Conservation (phyloP, 2,797 vertebrate genomes). For the Sitta carolinensis region DNA sequence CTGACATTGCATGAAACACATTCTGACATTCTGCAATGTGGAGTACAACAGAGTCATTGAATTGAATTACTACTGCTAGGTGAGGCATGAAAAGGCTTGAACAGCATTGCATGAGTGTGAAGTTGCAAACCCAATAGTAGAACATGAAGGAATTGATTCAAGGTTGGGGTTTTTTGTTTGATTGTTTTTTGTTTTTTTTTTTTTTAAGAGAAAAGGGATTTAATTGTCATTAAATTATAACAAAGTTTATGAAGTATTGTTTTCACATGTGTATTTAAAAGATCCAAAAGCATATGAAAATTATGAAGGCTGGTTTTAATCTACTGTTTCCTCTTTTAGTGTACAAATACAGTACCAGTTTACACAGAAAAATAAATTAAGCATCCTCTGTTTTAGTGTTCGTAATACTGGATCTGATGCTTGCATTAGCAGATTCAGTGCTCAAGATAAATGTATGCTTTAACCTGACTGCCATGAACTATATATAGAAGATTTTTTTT, state of each 20-base stretch:
- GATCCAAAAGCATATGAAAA: background rate
- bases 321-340: background rate
- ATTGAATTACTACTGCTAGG: slow-evolving; percentile 61
- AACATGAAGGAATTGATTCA: slow-evolving; percentile 36
- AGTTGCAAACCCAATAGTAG: background rate
- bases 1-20: slow-evolving; percentile 58
- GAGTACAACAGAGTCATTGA: slow-evolving; percentile 65
- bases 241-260: background rate
- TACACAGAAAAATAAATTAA: background rate
- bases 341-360: background rate
- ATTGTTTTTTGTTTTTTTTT: background rate
- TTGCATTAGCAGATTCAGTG: background rate
- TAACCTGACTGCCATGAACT: background rate
- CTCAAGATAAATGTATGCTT: background rate
- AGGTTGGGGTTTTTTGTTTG: background rate
- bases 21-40: slow-evolving; percentile 43
- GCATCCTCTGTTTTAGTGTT: background rate
- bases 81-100: slow-evolving; percentile 58
- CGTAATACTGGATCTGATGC: background rate
- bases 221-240: background rate
- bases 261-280: background rate
- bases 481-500: background rate
- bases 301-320: background rate
- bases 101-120: slow-evolving; percentile 14
- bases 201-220: background rate